Evolutionary conservation across 1,140 invertebrate genomes (phyloP), one percentile per base, ranked within the genome.

Genomic region (Macrobrachium rosenbergii): DNA sequence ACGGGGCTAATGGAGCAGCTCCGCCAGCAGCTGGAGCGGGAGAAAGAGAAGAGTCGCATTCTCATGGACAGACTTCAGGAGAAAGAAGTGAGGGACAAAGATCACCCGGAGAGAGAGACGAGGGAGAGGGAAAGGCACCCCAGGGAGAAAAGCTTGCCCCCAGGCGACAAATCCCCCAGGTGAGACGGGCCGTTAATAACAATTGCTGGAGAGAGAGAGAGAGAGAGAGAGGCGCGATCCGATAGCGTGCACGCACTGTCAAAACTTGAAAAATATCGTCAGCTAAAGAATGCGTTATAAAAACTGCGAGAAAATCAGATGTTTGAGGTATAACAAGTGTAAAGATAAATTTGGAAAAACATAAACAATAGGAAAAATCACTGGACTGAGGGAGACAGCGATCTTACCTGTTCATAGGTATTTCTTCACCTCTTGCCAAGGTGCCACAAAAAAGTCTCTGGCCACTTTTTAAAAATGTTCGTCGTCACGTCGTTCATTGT

Each of bases 161-260:
- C 83, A 28, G 83, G 83, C 78, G 83, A 85, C 58, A 85, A 85
- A 43, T 85, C 83, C 11, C 83, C 83, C 11, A 85, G 83, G 83
- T 84, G 52, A 52, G 63, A n/a, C 16, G 21, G 16, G 62, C 5
- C 2, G 62, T 16, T 2, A 64, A 21, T 21, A 17, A 64, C 14
- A 28, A 80, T 10, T 28, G 21, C 23, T n/a, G 23, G 77, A 79
- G 59, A 60, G 21, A 52, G 23, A 76, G 73, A 76, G 28, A 76
- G 73, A 76, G 23, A 52, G 67, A 69, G 69, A 28, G 69, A 37
- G 69, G 19, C 0, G 37, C 5, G 5, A 10, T 73, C 17, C 28
- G 21, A 12, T 17, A 37, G 8, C 11, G 14, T 75, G 73, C 37
- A 43, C 58, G 28, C n/a, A 7, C 58, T 10, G 23, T 64, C 21